Percentiles rank a stretch among this genome's conserved stretches.
phyloP scores from a whole-genome alignment of 2,113 vertebrate genomes.

The Romanogobio albipinnatus region DNA sequence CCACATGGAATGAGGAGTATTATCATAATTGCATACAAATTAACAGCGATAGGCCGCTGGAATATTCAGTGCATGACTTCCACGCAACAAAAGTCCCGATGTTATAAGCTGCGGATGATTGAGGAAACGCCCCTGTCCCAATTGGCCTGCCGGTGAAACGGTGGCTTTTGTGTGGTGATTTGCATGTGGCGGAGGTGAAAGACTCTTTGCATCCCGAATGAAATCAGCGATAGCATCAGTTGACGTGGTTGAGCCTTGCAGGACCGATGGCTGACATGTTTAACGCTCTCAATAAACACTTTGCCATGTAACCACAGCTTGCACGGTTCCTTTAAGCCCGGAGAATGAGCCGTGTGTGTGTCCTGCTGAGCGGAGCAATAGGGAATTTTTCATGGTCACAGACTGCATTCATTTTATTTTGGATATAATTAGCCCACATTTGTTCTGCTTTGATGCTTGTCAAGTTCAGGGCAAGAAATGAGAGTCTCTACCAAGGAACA shows the following conservation, averaged over 20 bases:
- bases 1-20: conserved; percentile 40
- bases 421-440: conserved; percentile 59
- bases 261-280: conserved; percentile 48
- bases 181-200: conserved; percentile 23
- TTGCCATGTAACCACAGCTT: conserved; percentile 35
- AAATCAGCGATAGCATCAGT: background rate
- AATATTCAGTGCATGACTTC: conserved; percentile 47
- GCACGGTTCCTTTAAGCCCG: conserved; percentile 16
- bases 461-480: conserved; percentile 40
- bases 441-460: conserved; percentile 58
- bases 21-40: conserved; percentile 56
- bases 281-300: conserved; percentile 31
- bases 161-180: conserved; percentile 13
- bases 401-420: conserved; percentile 51
- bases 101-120: background rate
- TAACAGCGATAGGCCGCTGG: conserved; percentile 38
- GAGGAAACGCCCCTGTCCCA: conserved; percentile 19
- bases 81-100: conserved; percentile 35
- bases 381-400: conserved; percentile 54
- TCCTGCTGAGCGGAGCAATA: conserved; percentile 47
- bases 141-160: conserved; percentile 41
- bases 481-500: conserved; percentile 34
- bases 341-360: background rate
- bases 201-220: background rate
- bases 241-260: conserved; percentile 1